Percentiles rank a stretch among this genome's conserved stretches.
Evolutionary conservation across 2,888 invertebrate species (phyloP).

Genomic region (Hypolimnas misippus): DNA sequence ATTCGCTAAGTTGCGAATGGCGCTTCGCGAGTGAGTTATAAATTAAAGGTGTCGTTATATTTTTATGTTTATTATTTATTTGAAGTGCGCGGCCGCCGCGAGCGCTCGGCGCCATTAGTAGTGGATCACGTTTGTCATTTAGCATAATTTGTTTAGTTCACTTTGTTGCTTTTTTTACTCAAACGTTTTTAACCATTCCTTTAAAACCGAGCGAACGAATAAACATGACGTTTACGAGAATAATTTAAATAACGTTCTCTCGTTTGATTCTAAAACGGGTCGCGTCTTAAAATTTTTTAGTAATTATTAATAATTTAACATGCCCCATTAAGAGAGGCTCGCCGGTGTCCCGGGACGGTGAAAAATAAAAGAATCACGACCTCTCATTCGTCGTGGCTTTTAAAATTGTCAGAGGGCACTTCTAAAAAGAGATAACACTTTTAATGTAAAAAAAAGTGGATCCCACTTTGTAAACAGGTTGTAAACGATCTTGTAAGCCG

Average conservation of each 20-base stretch:
- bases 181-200: conserved; percentile 19
- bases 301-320: conserved; percentile 71
- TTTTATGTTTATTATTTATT: conserved; percentile 16
- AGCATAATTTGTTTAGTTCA: conserved; percentile 36
- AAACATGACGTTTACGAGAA: conserved; percentile 35
- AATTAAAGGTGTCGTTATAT: conserved; percentile 13
- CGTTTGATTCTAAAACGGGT: conserved; percentile 37
- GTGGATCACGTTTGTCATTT: conserved; percentile 39
- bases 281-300: conserved; percentile 41
- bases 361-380: conserved; percentile 55
- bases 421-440: conserved; percentile 72
- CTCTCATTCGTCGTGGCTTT: conserved; percentile 59
- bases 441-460: conserved; percentile 65
- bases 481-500: conserved; percentile 64
- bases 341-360: conserved; percentile 50
- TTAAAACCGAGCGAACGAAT: conserved; percentile 24
- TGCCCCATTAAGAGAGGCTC: conserved; percentile 60
- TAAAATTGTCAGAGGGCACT: conserved; percentile 72
- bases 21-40: conserved; percentile 13
- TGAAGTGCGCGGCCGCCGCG: conserved; percentile 13
- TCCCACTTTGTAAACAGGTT: conserved; percentile 75
- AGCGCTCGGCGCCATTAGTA: conserved; percentile 41
- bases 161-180: conserved; percentile 31
- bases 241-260: conserved; percentile 28
- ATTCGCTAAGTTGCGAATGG: conserved; percentile 9